phyloP scores from a whole-genome alignment of 2,888 invertebrate genomes.

The Aphrophora alni region DNA sequence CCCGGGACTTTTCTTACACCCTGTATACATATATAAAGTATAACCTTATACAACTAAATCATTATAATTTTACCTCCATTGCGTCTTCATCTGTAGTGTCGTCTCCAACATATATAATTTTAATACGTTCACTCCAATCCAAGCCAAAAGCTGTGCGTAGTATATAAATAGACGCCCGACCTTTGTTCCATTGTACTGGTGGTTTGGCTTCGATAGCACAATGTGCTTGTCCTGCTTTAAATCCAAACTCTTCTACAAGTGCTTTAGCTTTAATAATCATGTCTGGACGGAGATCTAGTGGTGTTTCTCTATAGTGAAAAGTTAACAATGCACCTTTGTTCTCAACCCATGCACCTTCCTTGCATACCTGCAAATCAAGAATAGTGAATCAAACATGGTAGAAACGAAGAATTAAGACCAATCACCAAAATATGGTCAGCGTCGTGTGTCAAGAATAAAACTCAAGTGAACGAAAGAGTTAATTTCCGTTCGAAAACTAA shows the following conservation, averaged over 20 bases:
- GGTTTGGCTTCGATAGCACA: constrained; percentile 91
- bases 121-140: constrained; percentile 89
- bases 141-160: constrained; percentile 87
- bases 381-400: no score
- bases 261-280: constrained; percentile 75
- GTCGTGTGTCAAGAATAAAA: no score
- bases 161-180: constrained; percentile 88
- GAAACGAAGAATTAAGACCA: no score
- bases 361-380: constrained; percentile 67
- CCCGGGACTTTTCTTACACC: no score
- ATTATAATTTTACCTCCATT: constrained; percentile 83
- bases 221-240: constrained; percentile 79
- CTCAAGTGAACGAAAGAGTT: no score
- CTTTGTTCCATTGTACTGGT: constrained; percentile 91
- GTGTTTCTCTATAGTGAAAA: constrained; percentile 87
- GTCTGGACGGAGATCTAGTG: constrained; percentile 68
- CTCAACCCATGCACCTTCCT: constrained; percentile 90
- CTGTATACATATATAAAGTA: no score
- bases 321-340: constrained; percentile 87
- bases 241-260: constrained; percentile 78
- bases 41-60: no score
- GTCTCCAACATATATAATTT: constrained; percentile 89
- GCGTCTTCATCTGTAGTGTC: constrained; percentile 91
- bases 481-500: no score
- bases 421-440: no score